Evolutionary conservation across 2,797 vertebrate species (phyloP).

Genomic region (Enteromius trimaculatus): DNA sequence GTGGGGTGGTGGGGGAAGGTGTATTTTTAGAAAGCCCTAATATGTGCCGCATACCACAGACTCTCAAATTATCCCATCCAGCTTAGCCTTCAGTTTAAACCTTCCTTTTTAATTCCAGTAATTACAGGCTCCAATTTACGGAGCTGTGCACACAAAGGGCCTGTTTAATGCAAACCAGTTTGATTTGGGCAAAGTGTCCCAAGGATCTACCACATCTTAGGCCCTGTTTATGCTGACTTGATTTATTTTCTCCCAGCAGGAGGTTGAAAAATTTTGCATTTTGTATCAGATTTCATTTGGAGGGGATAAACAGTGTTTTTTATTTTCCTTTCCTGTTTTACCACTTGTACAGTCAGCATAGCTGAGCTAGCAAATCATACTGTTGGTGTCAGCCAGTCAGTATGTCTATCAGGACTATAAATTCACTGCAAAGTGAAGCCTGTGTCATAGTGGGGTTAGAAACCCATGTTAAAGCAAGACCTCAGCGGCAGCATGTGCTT

Average conservation of each 20-base stretch:
- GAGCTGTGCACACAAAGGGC: constrained; percentile 84
- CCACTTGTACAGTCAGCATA: constrained; percentile 64
- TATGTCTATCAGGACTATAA: constrained; percentile 70
- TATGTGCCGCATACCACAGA: constrained; percentile 88
- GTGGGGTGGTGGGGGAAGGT: constrained; percentile 78
- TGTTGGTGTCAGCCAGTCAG: constrained; percentile 69
- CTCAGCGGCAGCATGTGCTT: constrained; percentile 68
- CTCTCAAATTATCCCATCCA: constrained; percentile 90
- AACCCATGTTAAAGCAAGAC: constrained; percentile 61
- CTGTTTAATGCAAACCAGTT: constrained; percentile 88
- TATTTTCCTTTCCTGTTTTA: constrained; percentile 56
- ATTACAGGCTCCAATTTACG: constrained; percentile 88
- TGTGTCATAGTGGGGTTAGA: constrained; percentile 67
- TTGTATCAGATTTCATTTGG: constrained; percentile 75
- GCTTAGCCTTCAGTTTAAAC: constrained; percentile 87
- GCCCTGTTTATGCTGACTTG: constrained; percentile 82
- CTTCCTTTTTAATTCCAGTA: constrained; percentile 90
- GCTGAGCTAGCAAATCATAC: constrained; percentile 62
- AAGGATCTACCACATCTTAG: constrained; percentile 83
- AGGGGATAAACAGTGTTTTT: constrained; percentile 73
- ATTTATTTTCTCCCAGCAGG: constrained; percentile 78
- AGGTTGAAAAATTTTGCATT: constrained; percentile 68
- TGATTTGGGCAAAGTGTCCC: constrained; percentile 85
- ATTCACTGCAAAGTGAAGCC: constrained; percentile 67
- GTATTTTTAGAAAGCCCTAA: constrained; percentile 89